A percentile compares a stretch with the other conserved stretches of the same genome.
These are phyloP conservation scores for Nerophis ophidion DNA, from an alignment of 2,113 vertebrate genomes.

Conservation along the genomic window DNA sequence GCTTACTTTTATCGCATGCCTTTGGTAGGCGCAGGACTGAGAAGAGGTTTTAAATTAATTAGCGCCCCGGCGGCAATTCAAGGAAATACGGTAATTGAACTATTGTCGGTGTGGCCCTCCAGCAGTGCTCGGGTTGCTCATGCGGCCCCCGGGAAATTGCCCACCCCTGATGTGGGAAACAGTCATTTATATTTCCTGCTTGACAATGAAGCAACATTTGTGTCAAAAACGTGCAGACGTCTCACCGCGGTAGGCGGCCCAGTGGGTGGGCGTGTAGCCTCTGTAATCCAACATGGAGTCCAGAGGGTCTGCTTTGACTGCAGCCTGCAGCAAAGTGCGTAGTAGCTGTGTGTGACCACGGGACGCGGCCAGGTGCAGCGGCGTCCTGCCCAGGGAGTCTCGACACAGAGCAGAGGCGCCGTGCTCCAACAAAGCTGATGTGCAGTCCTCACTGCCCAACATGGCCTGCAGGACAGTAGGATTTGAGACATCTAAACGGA, in stretches of 20 bases:
- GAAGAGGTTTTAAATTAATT: too few relatives aligned
- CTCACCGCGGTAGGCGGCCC: conserved; percentile 92
- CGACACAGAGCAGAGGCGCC: conserved; percentile 87
- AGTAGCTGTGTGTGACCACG: conserved; percentile 82
- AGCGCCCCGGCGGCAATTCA: too few relatives aligned
- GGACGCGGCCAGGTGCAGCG: conserved; percentile 87
- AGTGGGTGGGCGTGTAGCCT: conserved; percentile 90
- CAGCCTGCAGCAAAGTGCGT: conserved; percentile 77
- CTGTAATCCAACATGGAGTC: conserved; percentile 88
- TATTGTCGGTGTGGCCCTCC: too few relatives aligned
- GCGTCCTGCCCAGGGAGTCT: conserved; percentile 85
- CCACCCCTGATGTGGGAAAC: too few relatives aligned
- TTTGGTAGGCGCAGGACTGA: too few relatives aligned
- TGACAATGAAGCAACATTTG: background rate
- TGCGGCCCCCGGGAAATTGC: too few relatives aligned
- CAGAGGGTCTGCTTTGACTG: conserved; percentile 81
- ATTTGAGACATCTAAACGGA: background rate
- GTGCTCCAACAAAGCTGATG: conserved; percentile 87
- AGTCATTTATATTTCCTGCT: background rate
- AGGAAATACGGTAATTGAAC: too few relatives aligned
- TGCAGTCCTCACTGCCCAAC: conserved; percentile 83
- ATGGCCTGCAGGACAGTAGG: conserved; percentile 68
- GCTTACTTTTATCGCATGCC: too few relatives aligned
- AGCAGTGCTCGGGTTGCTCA: too few relatives aligned
- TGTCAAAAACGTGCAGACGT: background rate